A percentile compares a stretch with the other conserved stretches of the same genome.
These are phyloP conservation scores for Dasyurus viverrinus DNA, from an alignment of 2,113 vertebrate genomes.

Conservation along the genomic window DNA sequence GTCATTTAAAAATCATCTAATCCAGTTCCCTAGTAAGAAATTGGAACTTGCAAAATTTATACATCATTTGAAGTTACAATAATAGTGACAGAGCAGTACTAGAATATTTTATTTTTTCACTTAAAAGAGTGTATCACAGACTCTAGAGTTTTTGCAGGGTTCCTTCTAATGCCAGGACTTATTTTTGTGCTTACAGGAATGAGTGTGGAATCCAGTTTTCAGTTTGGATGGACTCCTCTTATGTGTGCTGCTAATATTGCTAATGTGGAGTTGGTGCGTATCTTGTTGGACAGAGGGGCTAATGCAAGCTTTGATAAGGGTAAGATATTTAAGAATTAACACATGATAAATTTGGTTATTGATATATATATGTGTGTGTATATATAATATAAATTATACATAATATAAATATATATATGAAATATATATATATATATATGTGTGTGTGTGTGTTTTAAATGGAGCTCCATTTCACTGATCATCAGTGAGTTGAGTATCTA, in stretches of 20 bases:
- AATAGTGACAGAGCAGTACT: neutral
- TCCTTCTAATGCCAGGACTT: neutral
- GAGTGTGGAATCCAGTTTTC: slow-evolving; percentile 88
- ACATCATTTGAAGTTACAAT: neutral
- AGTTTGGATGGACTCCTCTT: slow-evolving; percentile 93
- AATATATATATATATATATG: too few relatives aligned
- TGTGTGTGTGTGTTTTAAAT: too few relatives aligned
- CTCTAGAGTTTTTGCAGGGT: slow-evolving; percentile 32
- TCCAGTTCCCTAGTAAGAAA: neutral
- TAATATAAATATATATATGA: too few relatives aligned
- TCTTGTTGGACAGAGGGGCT: slow-evolving; percentile 93
- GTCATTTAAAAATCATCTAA: neutral
- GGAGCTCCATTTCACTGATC: too few relatives aligned
- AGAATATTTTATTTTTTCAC: neutral
- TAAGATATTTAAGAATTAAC: slow-evolving; percentile 76
- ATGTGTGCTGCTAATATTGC: slow-evolving; percentile 92
- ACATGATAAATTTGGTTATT: neutral
- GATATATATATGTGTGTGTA: neutral
- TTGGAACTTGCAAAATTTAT: neutral
- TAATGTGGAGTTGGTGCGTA: slow-evolving; percentile 85
- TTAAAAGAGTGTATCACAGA: neutral
- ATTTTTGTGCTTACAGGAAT: slow-evolving; percentile 84
- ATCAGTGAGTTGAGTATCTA: too few relatives aligned
- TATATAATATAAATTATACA: too few relatives aligned
- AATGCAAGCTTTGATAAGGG: slow-evolving; percentile 93